A percentile compares a stretch with the other conserved stretches of the same genome.
These are phyloP conservation scores for Chlorocebus sabaeus DNA, from an alignment of 2,113 vertebrate species.

Conservation along the genomic window DNA sequence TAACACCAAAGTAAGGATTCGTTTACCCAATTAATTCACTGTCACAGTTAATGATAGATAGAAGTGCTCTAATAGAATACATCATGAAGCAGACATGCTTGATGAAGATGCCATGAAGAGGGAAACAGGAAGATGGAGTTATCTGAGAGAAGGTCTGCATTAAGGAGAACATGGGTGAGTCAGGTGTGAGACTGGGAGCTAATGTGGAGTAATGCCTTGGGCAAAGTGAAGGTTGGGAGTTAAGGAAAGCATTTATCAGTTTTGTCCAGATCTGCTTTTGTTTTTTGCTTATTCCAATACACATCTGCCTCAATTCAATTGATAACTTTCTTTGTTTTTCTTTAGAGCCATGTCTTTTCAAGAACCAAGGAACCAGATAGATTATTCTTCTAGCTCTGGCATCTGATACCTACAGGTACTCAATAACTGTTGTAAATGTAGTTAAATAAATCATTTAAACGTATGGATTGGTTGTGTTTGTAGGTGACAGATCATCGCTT, in stretches of 20 bases:
- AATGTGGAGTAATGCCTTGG: rapidly evolving
- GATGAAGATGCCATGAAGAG: not conserved
- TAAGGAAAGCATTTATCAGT: not conserved
- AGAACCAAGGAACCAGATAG: not conserved
- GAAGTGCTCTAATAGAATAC: not conserved
- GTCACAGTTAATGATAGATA: not conserved
- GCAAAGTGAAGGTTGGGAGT: not conserved
- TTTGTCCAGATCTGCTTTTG: not conserved
- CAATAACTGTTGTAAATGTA: not conserved
- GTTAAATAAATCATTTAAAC: not conserved
- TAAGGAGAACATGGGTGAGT: not conserved
- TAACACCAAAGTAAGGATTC: not conserved
- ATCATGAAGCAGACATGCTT: not conserved
- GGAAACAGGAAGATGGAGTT: not conserved
- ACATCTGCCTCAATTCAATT: not conserved
- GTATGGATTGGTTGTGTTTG: not conserved
- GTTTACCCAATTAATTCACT: not conserved
- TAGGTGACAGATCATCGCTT: not conserved
- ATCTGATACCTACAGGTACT: not conserved
- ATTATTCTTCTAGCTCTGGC: not conserved
- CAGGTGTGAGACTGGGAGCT: not conserved
- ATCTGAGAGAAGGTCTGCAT: not conserved
- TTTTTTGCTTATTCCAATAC: not conserved
- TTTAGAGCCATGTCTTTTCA: not conserved
- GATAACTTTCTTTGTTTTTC: not conserved